Percentiles rank a stretch among this genome's conserved stretches.
Evolutionary conservation across 2,113 vertebrate genomes (phyloP).

Genomic region (Laterallus jamaicensis): DNA sequence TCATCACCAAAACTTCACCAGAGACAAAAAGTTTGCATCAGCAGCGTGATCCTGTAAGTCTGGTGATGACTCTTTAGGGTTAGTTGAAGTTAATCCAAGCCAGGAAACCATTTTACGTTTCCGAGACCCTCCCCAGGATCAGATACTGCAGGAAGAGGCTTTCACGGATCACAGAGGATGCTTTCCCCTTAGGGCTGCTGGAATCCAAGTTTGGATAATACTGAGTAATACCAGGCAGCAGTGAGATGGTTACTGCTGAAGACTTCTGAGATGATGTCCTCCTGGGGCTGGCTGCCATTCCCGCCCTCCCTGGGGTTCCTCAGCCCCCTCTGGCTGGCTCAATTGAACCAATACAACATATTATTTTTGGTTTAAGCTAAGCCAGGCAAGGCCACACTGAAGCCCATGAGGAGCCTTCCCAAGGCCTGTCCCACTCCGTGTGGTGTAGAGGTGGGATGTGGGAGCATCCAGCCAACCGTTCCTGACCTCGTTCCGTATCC

Average conservation of each 20-base stretch:
- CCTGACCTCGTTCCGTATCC: accelerated
- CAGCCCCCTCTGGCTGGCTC: background rate
- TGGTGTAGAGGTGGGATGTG: background rate
- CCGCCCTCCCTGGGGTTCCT: background rate
- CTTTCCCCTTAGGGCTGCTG: background rate
- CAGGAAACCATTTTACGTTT: background rate
- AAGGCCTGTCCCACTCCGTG: accelerated
- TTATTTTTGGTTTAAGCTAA: background rate
- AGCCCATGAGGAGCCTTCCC: background rate
- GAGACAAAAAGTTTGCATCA: slow-evolving; percentile 2
- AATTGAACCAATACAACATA: no score
- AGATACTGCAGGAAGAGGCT: background rate
- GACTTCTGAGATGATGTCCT: background rate
- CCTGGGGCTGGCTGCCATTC: no score
- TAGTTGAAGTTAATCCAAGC: background rate
- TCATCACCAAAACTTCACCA: slow-evolving; percentile 19
- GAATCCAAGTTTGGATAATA: background rate
- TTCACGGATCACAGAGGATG: background rate
- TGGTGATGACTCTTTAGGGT: background rate
- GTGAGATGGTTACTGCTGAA: background rate
- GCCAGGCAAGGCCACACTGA: background rate
- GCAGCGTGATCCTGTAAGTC: background rate
- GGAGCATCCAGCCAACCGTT: background rate
- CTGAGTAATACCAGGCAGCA: background rate
- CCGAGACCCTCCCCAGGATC: background rate